Percentiles rank a stretch among this genome's conserved stretches.
These are phyloP conservation scores for Tetragonula clypearis DNA, from an alignment of 1,140 invertebrate genomes.

Conservation along the genomic window DNA sequence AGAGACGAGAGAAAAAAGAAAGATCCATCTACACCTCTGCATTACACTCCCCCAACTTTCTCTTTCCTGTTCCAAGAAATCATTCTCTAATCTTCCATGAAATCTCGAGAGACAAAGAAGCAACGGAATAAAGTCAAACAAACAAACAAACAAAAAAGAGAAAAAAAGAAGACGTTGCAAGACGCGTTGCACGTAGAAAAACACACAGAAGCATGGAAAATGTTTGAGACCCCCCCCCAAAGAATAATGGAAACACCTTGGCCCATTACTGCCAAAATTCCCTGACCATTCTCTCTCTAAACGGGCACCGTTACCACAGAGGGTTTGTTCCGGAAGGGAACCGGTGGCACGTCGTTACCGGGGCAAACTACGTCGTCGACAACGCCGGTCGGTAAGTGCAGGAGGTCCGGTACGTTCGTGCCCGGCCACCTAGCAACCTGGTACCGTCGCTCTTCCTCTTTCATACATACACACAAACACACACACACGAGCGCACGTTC, in stretches of 20 bases:
- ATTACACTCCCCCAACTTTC: no score
- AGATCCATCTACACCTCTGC: no score
- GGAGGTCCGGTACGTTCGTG: constrained; percentile 65
- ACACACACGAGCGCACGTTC: background rate
- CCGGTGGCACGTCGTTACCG: constrained; percentile 71
- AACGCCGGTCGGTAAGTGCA: constrained; percentile 67
- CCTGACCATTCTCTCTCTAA: constrained; percentile 54
- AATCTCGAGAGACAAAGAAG: background rate
- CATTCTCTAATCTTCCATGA: background rate
- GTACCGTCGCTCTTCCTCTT: background rate
- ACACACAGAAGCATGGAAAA: background rate
- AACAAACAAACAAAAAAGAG: no score
- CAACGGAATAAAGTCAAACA: background rate
- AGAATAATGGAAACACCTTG: constrained; percentile 53
- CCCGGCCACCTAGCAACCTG: constrained; percentile 57
- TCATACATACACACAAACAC: no score
- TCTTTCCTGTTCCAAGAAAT: background rate
- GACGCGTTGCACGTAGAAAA: background rate
- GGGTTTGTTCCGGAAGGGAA: constrained; percentile 68
- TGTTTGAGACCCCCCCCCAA: constrained; percentile 5
- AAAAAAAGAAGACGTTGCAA: background rate
- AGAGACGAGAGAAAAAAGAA: background rate
- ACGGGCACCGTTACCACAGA: constrained; percentile 63
- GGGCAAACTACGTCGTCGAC: constrained; percentile 66
- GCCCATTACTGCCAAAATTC: constrained; percentile 51